These are phyloP conservation scores for Pollenia angustigena DNA, from an alignment of 2,888 invertebrate genomes.

Conservation along the genomic window DNA sequence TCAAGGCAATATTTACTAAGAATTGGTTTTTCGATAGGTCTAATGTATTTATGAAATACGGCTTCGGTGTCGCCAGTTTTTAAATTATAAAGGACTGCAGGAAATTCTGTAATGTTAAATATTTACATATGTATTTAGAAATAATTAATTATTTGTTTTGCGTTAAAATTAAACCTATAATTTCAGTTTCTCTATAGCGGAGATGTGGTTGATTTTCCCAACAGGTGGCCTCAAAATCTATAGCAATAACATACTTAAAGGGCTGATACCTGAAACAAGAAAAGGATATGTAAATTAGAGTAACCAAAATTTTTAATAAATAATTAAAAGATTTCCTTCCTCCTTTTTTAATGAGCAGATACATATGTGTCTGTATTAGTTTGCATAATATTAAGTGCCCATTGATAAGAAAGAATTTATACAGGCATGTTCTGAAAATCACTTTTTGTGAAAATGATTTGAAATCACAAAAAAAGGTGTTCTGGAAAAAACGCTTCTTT, in stretches of 20 bases:
- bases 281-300: constrained; percentile 76
- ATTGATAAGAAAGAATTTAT: too few relatives aligned
- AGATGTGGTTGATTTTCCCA: constrained; percentile 85
- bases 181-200: constrained; percentile 84
- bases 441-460: too few relatives aligned
- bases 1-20: constrained; percentile 86
- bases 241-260: constrained; percentile 84
- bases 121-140: not conserved
- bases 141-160: not conserved
- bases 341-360: too few relatives aligned
- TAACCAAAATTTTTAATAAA: constrained; percentile 76
- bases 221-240: constrained; percentile 88
- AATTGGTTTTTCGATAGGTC: constrained; percentile 86
- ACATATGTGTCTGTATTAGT: too few relatives aligned
- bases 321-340: too few relatives aligned
- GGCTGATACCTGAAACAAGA: constrained; percentile 80
- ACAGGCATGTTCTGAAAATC: too few relatives aligned
- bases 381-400: too few relatives aligned
- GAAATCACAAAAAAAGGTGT: too few relatives aligned
- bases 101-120: constrained; percentile 85
- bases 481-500: too few relatives aligned
- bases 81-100: constrained; percentile 86
- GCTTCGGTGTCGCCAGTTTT: constrained; percentile 85
- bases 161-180: constrained; percentile 79
- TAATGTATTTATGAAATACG: constrained; percentile 87